Evolutionary conservation across 2,888 invertebrate species (phyloP).

Genomic region (Andrena minutula): DNA sequence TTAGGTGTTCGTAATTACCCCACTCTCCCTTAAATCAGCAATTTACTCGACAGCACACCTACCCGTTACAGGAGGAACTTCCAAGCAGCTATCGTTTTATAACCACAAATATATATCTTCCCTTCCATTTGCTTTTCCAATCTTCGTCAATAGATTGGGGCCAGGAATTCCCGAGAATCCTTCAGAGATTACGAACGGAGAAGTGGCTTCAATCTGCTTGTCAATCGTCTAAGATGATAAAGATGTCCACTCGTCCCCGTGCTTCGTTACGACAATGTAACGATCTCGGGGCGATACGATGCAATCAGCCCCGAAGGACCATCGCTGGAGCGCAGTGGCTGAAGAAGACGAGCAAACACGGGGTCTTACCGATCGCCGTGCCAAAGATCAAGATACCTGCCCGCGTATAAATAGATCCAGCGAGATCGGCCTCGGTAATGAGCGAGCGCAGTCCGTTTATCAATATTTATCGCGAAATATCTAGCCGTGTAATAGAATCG

Average conservation of each 20-base stretch:
- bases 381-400: constrained; percentile 61
- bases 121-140: constrained; percentile 3
- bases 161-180: neutral
- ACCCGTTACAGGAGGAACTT: neutral
- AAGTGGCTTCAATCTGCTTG: constrained; percentile 40
- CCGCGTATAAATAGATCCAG: constrained; percentile 55
- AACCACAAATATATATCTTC: neutral
- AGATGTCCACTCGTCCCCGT: constrained; percentile 30
- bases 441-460: constrained; percentile 46
- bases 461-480: constrained; percentile 54
- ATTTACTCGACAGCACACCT: neutral
- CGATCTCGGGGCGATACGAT: constrained; percentile 53
- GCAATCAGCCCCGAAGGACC: constrained; percentile 45
- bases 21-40: no score
- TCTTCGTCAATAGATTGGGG: no score
- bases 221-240: constrained; percentile 53
- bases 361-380: constrained; percentile 39
- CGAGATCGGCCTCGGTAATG: constrained; percentile 46
- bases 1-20: no score
- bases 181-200: neutral
- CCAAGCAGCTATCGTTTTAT: neutral
- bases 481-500: constrained; percentile 43
- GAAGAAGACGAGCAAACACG: constrained; percentile 53
- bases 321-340: constrained; percentile 24
- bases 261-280: constrained; percentile 55